Evolutionary conservation across 2,888 invertebrate species (phyloP).

Genomic region (Apamea anceps): DNA sequence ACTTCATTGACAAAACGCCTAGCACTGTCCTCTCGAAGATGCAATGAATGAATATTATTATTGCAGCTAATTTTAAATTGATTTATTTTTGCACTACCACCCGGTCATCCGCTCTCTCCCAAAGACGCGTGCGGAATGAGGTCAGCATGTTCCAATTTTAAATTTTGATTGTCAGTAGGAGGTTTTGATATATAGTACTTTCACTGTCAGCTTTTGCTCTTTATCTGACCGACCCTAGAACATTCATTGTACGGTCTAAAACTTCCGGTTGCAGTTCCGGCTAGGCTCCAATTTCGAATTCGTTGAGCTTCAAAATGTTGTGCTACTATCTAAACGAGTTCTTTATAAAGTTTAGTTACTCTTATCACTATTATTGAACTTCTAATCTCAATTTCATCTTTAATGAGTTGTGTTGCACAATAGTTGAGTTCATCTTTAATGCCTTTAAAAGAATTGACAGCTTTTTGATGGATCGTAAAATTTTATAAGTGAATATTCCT

Average conservation of each 20-base stretch:
- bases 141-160: constrained; percentile 87
- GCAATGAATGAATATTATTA: constrained; percentile 70
- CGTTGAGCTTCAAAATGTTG: constrained; percentile 45
- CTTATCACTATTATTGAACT: constrained; percentile 51
- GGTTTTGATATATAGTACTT: constrained; percentile 79
- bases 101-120: constrained; percentile 79
- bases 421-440: constrained; percentile 23
- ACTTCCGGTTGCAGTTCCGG: constrained; percentile 73
- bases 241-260: constrained; percentile 56
- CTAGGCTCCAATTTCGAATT: constrained; percentile 58
- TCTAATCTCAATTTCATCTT: constrained; percentile 40
- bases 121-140: constrained; percentile 84
- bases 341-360: constrained; percentile 27
- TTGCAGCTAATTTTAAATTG: constrained; percentile 76
- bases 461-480: constrained; percentile 33
- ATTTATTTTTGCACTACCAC: constrained; percentile 82
- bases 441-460: constrained; percentile 16
- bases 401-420: constrained; percentile 53
- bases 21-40: constrained; percentile 52
- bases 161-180: constrained; percentile 82
- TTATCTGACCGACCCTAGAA: constrained; percentile 41
- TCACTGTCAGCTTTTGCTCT: constrained; percentile 76
- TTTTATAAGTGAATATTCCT: constrained; percentile 4
- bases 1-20: constrained; percentile 73
- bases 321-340: constrained; percentile 49